phyloP scores from a whole-genome alignment of 2,113 vertebrate species.

The Zosterops hypoxanthus region DNA sequence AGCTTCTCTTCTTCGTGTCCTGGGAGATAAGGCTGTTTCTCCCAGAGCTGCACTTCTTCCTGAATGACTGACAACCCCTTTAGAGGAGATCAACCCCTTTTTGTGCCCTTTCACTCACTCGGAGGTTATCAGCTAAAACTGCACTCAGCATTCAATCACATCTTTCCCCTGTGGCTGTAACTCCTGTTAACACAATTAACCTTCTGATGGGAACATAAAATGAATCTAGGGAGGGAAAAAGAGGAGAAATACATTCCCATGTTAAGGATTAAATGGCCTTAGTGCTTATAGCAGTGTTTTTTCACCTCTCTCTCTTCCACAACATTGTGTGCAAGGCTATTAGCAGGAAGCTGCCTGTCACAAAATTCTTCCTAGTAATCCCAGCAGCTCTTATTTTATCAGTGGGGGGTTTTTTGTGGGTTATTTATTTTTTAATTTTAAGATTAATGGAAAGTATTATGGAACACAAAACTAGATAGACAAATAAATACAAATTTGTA shows the following conservation, averaged over 20 bases:
- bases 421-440: neutral
- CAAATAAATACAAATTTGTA: neutral
- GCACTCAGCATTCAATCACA: slow-evolving; percentile 65
- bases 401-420: neutral
- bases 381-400: neutral
- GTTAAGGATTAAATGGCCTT: slow-evolving; percentile 53
- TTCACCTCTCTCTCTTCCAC: neutral
- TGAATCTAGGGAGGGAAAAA: slow-evolving; percentile 47
- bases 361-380: neutral
- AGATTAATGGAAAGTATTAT: neutral
- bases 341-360: neutral
- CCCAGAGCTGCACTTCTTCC: slow-evolving; percentile 47
- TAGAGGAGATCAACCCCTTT: slow-evolving; percentile 60
- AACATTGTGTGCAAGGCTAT: neutral
- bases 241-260: slow-evolving; percentile 68
- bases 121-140: slow-evolving; percentile 70
- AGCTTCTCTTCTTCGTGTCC: slow-evolving; percentile 52
- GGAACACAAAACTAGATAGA: neutral
- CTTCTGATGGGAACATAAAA: slow-evolving; percentile 69
- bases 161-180: slow-evolving; percentile 66
- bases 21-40: slow-evolving; percentile 67
- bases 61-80: slow-evolving; percentile 63
- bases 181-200: slow-evolving; percentile 71
- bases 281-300: slow-evolving; percentile 24
- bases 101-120: slow-evolving; percentile 58